Percentiles rank a stretch among this genome's conserved stretches.
Evolutionary conservation across 2,113 vertebrate species (phyloP).

Genomic region (Sardina pilchardus): DNA sequence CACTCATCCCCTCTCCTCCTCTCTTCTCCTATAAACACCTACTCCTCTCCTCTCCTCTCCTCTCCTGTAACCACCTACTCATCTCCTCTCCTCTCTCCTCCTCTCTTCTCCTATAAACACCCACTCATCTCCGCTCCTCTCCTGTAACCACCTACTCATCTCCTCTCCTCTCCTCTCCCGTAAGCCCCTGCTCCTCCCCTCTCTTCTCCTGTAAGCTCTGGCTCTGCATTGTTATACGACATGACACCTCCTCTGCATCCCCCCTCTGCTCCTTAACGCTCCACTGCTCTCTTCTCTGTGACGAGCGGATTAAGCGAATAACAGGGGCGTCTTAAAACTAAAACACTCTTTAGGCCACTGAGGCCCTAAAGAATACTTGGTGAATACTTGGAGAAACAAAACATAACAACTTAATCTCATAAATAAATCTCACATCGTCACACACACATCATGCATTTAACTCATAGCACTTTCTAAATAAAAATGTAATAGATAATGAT

Average conservation of each 20-base stretch:
- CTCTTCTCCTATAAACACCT: neutral
- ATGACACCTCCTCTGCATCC: neutral
- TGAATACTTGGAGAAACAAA: neutral
- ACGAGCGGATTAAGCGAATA: neutral
- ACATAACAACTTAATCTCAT: neutral
- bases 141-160: neutral
- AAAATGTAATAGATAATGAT: neutral
- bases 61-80: too few relatives aligned
- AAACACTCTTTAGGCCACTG: neutral
- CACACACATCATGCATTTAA: neutral
- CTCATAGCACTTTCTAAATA: neutral
- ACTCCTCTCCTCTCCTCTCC: neutral
- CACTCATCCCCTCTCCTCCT: neutral
- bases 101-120: neutral
- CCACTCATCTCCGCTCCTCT: constrained; percentile 42
- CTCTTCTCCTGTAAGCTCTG: neutral
- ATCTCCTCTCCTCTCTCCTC: neutral
- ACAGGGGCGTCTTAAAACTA: neutral
- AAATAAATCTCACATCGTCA: neutral
- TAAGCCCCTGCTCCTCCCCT: neutral
- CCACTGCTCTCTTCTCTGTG: neutral
- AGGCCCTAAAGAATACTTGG: too few relatives aligned
- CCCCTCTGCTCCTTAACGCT: neutral
- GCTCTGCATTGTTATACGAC: neutral
- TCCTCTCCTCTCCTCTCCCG: neutral